Evolutionary conservation across 2,797 vertebrate species (phyloP).

Genomic region (Poecilia picta): DNA sequence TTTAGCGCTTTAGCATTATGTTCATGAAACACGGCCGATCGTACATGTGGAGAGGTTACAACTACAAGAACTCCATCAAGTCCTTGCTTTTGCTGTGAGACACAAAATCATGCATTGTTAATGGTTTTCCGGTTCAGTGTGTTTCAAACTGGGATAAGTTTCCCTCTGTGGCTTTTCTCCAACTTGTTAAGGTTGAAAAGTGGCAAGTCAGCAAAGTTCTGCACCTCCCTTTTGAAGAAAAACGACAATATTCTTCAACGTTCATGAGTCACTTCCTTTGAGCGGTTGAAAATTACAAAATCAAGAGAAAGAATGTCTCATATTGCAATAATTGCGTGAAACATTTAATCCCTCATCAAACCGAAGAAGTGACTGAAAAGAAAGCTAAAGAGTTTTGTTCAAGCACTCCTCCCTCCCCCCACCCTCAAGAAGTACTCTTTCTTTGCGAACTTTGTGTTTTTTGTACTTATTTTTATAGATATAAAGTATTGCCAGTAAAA

Average conservation of each 20-base stretch:
- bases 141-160: not conserved
- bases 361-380: not conserved
- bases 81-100: not conserved
- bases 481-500: not conserved
- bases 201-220: not conserved
- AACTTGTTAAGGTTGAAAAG: not conserved
- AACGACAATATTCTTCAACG: not conserved
- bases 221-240: not conserved
- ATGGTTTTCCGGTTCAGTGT: not conserved
- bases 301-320: too few relatives aligned
- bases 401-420: not conserved
- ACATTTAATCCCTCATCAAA: not conserved
- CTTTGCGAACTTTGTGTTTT: not conserved
- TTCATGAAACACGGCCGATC: not conserved
- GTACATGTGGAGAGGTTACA: not conserved
- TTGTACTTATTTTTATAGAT: not conserved
- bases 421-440: not conserved
- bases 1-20: not conserved
- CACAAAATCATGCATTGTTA: not conserved
- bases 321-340: not conserved
- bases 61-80: not conserved
- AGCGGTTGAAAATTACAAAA: not conserved
- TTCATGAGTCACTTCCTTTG: not conserved
- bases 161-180: not conserved
- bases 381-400: not conserved